phyloP scores from a whole-genome alignment of 2,797 vertebrate genomes.

The Hypotaenidia philippensis region DNA sequence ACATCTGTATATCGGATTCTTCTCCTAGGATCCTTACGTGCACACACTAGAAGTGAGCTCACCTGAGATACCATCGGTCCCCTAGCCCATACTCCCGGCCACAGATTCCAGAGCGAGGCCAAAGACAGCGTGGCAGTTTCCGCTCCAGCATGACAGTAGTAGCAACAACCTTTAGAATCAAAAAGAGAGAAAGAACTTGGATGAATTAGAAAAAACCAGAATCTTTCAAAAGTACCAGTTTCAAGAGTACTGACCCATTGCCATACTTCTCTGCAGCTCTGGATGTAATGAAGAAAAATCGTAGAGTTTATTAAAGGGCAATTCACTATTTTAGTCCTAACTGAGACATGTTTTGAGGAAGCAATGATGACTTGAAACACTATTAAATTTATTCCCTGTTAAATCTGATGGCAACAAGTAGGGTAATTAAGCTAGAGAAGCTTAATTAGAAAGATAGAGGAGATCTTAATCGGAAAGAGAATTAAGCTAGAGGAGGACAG shows the following conservation, averaged over 20 bases:
- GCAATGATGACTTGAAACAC: neutral
- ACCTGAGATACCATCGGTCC: conserved; percentile 85
- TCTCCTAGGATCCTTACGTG: neutral
- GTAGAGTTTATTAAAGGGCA: neutral
- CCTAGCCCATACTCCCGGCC: conserved; percentile 87
- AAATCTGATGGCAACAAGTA: neutral
- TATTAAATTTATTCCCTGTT: neutral
- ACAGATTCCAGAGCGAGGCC: conserved; percentile 91
- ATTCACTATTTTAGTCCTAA: neutral
- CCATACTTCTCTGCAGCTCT: neutral
- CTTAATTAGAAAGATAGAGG: too few relatives aligned
- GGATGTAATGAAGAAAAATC: neutral
- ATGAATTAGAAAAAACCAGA: neutral
- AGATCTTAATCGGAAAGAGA: too few relatives aligned
- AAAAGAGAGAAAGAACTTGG: accelerated
- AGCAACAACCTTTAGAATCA: conserved; percentile 87
- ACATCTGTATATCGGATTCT: neutral
- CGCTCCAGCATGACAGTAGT: conserved; percentile 94
- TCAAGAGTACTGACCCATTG: neutral
- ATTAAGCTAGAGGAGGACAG: neutral
- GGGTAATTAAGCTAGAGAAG: neutral
- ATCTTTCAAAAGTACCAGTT: neutral
- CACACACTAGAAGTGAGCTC: neutral
- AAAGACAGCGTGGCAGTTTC: conserved; percentile 90
- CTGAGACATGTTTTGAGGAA: neutral